phyloP scores from a whole-genome alignment of 1,140 invertebrate genomes.

The Monochamus saltuarius region DNA sequence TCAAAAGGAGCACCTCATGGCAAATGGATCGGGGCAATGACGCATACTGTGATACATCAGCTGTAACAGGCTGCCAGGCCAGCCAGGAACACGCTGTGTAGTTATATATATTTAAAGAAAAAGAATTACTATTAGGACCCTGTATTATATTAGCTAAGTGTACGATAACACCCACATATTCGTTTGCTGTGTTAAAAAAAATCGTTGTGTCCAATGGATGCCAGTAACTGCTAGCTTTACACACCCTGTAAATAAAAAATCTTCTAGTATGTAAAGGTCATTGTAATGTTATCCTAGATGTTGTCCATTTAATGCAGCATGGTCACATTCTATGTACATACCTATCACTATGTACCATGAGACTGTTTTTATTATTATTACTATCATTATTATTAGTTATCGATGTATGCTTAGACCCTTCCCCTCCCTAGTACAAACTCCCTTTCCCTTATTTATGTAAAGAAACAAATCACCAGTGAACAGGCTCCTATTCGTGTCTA shows the following conservation, averaged over 20 bases:
- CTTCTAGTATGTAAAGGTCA: slow-evolving; percentile 24
- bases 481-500: too few species aligned
- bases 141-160: slow-evolving; percentile 44
- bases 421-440: slow-evolving; percentile 33
- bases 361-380: slow-evolving; percentile 43
- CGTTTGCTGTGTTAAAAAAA: slow-evolving; percentile 46
- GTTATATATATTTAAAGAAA: slow-evolving; percentile 38
- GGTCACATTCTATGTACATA: slow-evolving; percentile 44
- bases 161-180: slow-evolving; percentile 13
- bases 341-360: slow-evolving; percentile 40
- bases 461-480: slow-evolving; percentile 5
- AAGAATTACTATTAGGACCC: slow-evolving; percentile 26
- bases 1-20: slow-evolving; percentile 25
- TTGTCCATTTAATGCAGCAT: slow-evolving; percentile 44
- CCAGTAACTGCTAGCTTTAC: slow-evolving; percentile 48
- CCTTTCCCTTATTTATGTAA: slow-evolving; percentile 4
- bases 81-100: slow-evolving; percentile 43
- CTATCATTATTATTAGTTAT: slow-evolving; percentile 2
- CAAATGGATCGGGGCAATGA: slow-evolving; percentile 52
- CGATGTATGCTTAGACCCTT: background rate
- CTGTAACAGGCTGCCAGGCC: slow-evolving; percentile 43
- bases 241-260: slow-evolving; percentile 39
- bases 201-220: slow-evolving; percentile 42
- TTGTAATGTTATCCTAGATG: slow-evolving; percentile 45
- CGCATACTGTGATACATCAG: slow-evolving; percentile 52